Evolutionary conservation across 1,140 invertebrate species (phyloP), one percentile per base, ranked within the genome.

Genomic region (Pachyrhynchus sulphureomaculatus): DNA sequence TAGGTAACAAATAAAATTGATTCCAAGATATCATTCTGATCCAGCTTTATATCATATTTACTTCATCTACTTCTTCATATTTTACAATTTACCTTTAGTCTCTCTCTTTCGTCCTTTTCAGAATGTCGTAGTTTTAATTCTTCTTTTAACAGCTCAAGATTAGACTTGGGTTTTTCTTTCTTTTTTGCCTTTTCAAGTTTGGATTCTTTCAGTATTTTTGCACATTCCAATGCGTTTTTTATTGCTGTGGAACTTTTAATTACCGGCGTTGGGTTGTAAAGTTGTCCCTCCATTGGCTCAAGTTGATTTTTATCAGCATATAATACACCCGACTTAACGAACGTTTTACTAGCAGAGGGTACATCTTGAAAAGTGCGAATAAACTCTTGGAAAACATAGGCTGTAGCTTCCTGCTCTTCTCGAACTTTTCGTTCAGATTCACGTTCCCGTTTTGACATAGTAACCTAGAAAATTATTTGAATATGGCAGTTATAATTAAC

Each of bases 401-500:
- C 90, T 10, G 89, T 89, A 15, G 88, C 90, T 76, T 92, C 90
- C 72, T 93, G 90, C 74, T 95, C 89, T 78, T 93, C 93, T 55
- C 86, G 85, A 52, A 88, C 51, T 45, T 70, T 72, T 45, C 59
- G 55, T 55, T 71, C 64, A 21, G 60, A 65, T 4, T 66, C 60
- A 32, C 60, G 55, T 4, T 66, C 60, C 24, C 60, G 55, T 65
- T 71, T 72, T 2, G 56, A 61, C 71, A 71, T 60, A 6, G 15
- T 21, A 13, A 24, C 3, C 41, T 44, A 44, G 9, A 44, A 24
- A 18, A 8, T 42, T 39, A 39, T n/a, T n/a, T n/a, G n/a, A n/a
- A n/a, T n/a, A 39, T n/a, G 4, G 15, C 9, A n/a, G 9, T 39
- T 39, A 39, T 9, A 10, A 39, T 39, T 39, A 39, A 8, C 9